Evolutionary conservation across 2,888 invertebrate species (phyloP).

Genomic region (Epinotia bilunana): DNA sequence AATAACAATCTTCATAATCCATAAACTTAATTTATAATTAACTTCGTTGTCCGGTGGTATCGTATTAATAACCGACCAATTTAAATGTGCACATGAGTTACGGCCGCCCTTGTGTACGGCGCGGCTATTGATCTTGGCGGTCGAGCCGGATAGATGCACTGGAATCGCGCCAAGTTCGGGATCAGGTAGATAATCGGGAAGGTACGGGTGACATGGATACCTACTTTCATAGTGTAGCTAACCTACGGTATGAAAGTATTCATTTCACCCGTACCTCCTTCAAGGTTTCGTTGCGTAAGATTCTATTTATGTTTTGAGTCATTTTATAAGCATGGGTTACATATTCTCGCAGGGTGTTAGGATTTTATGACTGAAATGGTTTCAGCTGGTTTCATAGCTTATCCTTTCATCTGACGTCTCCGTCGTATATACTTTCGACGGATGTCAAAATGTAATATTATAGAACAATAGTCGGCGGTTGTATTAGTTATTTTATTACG

Average conservation of each 20-base stretch:
- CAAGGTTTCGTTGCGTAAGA: not conserved
- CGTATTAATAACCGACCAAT: conserved; percentile 11
- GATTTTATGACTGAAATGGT: not conserved
- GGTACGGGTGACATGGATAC: conserved; percentile 22
- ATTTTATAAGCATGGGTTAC: not conserved
- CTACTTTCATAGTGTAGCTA: not conserved
- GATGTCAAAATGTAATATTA: not conserved
- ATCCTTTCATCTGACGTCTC: not conserved
- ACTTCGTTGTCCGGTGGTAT: not conserved
- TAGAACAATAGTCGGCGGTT: not conserved
- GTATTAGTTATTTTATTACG: no score
- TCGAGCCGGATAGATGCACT: conserved; percentile 34
- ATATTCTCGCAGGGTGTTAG: not conserved
- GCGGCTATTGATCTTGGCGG: conserved; percentile 35
- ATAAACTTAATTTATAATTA: no score
- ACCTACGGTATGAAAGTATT: no score
- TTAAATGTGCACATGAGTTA: conserved; percentile 27
- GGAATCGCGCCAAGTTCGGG: conserved; percentile 39
- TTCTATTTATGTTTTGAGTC: not conserved
- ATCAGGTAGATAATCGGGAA: conserved; percentile 38
- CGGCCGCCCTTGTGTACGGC: conserved; percentile 23
- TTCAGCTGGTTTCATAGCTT: no score
- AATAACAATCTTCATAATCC: no score
- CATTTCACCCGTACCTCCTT: no score
- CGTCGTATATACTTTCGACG: not conserved